Evolutionary conservation across 2,888 invertebrate genomes (phyloP).

Genomic region (Cosmia trapezina): DNA sequence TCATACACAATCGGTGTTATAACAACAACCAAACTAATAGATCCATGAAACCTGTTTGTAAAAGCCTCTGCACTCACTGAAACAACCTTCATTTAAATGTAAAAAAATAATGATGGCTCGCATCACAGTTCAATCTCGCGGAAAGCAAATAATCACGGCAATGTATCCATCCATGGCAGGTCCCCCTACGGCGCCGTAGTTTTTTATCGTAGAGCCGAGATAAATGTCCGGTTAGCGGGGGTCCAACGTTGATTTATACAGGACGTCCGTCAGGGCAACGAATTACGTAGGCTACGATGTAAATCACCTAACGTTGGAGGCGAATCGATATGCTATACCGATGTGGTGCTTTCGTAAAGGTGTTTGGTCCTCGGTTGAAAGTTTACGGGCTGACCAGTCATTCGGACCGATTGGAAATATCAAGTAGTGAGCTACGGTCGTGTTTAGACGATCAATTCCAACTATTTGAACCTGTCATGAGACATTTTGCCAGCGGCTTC

Average conservation of each 20-base stretch:
- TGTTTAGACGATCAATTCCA: neutral
- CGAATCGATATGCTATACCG: conserved; percentile 81
- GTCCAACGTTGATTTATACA: conserved; percentile 89
- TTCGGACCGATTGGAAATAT: neutral
- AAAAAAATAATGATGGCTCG: conserved; percentile 54
- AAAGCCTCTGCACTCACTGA: conserved; percentile 23
- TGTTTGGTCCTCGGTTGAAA: conserved; percentile 36
- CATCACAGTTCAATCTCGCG: conserved; percentile 65
- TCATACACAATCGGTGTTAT: neutral
- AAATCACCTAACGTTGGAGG: conserved; percentile 84
- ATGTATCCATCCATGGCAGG: conserved; percentile 68
- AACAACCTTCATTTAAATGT: conserved; percentile 38
- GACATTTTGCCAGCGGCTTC: neutral
- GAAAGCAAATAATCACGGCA: conserved; percentile 70
- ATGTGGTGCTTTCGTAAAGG: conserved; percentile 60
- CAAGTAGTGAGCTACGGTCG: neutral
- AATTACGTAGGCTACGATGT: conserved; percentile 87
- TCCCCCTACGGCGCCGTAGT: conserved; percentile 77
- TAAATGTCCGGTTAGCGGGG: conserved; percentile 89
- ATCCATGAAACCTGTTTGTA: conserved; percentile 8
- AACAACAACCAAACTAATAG: neutral
- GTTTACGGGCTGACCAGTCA: conserved; percentile 5
- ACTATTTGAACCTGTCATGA: too few species aligned
- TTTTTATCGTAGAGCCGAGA: conserved; percentile 83
- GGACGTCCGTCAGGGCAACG: conserved; percentile 87